These are phyloP conservation scores for Anseranas semipalmata DNA, from an alignment of 2,113 vertebrate species.

Conservation along the genomic window DNA sequence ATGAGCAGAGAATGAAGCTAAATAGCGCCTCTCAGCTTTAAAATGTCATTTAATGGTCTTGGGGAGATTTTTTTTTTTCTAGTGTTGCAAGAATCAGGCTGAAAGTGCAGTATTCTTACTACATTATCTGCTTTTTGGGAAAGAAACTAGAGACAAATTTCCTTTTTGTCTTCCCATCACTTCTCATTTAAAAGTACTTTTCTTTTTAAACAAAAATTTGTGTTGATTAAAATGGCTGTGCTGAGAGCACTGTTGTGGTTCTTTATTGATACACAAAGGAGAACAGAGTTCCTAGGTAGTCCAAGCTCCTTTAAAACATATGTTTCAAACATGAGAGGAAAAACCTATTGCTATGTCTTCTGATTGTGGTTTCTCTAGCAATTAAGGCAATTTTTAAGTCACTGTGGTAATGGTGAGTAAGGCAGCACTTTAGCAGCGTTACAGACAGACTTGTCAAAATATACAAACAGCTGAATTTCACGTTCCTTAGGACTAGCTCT, in stretches of 20 bases:
- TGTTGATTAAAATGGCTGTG: neutral
- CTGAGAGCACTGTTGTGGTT: neutral
- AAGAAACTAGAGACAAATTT: neutral
- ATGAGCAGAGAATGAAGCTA: constrained; percentile 9
- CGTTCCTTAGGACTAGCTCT: neutral
- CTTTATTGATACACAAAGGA: neutral
- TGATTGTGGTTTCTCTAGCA: neutral
- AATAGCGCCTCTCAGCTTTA: neutral
- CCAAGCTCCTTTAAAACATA: neutral
- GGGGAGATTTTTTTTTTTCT: neutral
- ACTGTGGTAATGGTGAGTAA: neutral
- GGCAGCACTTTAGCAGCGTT: neutral
- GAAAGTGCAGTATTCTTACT: neutral
- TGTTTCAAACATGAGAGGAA: neutral
- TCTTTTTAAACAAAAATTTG: constrained; percentile 8
- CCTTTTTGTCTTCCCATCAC: neutral
- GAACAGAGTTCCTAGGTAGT: neutral
- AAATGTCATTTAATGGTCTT: neutral
- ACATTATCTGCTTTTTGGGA: neutral
- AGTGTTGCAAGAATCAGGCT: neutral
- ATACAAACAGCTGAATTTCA: neutral
- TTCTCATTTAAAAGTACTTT: constrained; percentile 48
- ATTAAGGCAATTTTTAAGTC: neutral
- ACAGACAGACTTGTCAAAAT: neutral
- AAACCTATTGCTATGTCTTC: neutral